Evolutionary conservation across 2,888 invertebrate species (phyloP).

Genomic region (Lepidochrysops patricia): DNA sequence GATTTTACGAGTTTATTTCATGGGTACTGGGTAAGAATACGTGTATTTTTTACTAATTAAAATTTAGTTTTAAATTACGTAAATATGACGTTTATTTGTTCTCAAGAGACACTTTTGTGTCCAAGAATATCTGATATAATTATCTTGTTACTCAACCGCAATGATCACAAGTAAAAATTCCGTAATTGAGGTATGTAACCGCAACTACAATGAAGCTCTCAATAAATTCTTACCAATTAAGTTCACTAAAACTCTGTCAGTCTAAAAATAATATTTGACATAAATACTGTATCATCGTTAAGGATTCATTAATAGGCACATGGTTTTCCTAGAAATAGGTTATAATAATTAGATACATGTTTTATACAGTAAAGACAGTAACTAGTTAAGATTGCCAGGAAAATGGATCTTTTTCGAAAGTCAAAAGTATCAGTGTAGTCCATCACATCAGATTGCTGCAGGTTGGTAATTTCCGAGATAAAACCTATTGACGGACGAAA

Average conservation of each 20-base stretch:
- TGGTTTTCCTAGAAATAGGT: too few relatives aligned
- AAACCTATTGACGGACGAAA: conserved; percentile 62
- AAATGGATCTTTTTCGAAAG: too few relatives aligned
- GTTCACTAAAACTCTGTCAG: neutral
- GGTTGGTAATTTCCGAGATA: conserved; percentile 62
- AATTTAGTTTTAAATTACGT: neutral
- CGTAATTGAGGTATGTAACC: neutral
- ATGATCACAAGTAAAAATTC: neutral
- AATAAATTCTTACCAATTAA: neutral
- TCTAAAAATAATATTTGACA: neutral
- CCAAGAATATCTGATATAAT: neutral
- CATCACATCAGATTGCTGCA: too few relatives aligned
- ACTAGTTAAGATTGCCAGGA: too few relatives aligned
- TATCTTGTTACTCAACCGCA: neutral
- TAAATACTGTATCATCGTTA: neutral
- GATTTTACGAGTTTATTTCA: neutral
- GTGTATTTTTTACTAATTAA: neutral
- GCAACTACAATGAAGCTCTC: neutral
- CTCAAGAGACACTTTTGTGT: too few relatives aligned
- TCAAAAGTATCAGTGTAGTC: too few relatives aligned
- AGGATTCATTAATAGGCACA: too few relatives aligned
- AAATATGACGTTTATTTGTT: too few relatives aligned
- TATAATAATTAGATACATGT: too few relatives aligned
- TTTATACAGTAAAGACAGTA: too few relatives aligned
- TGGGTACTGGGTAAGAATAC: neutral